These are phyloP conservation scores for Scaptomyza hsui DNA, from an alignment of 1,140 invertebrate species.

Conservation along the genomic window DNA sequence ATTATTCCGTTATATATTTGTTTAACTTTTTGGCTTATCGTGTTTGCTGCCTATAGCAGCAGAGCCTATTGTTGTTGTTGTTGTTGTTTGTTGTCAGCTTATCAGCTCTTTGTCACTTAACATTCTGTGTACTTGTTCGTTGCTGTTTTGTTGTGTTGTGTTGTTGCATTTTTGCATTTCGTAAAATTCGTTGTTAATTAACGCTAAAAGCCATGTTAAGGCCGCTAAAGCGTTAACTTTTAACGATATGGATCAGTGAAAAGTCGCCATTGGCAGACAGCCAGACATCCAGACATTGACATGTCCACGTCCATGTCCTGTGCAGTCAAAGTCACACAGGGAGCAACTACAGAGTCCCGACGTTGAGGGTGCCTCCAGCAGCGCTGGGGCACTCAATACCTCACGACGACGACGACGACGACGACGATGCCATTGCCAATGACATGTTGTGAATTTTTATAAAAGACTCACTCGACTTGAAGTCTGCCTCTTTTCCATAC, in stretches of 20 bases:
- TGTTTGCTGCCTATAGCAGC: slow-evolving; percentile 23
- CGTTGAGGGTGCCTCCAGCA: slow-evolving; percentile 61
- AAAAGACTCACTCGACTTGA: slow-evolving; percentile 72
- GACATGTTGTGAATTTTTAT: slow-evolving; percentile 82
- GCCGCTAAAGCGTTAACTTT: slow-evolving; percentile 81
- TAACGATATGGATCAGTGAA: slow-evolving; percentile 75
- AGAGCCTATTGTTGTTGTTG: slow-evolving; percentile 22
- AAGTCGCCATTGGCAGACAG: slow-evolving; percentile 33
- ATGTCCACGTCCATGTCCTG: slow-evolving; percentile 74
- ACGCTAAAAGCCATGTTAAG: slow-evolving; percentile 82
- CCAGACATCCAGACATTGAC: slow-evolving; percentile 62
- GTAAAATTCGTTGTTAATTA: slow-evolving; percentile 80
- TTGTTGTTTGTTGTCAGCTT: slow-evolving; percentile 40
- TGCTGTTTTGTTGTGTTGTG: slow-evolving; percentile 28
- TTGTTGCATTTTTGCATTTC: slow-evolving; percentile 68
- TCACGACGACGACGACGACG: slow-evolving; percentile 48
- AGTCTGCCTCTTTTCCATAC: not conserved
- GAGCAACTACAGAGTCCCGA: slow-evolving; percentile 20
- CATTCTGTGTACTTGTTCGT: slow-evolving; percentile 73
- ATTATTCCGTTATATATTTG: slow-evolving; percentile 27
- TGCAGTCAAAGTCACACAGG: slow-evolving; percentile 61
- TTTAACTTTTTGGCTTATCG: slow-evolving; percentile 48
- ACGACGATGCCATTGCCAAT: slow-evolving; percentile 52
- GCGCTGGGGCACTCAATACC: slow-evolving; percentile 41
- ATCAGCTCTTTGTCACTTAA: slow-evolving; percentile 63